Conservation (phyloP, 2,113 vertebrate species). For the Eulemur rufifrons region DNA sequence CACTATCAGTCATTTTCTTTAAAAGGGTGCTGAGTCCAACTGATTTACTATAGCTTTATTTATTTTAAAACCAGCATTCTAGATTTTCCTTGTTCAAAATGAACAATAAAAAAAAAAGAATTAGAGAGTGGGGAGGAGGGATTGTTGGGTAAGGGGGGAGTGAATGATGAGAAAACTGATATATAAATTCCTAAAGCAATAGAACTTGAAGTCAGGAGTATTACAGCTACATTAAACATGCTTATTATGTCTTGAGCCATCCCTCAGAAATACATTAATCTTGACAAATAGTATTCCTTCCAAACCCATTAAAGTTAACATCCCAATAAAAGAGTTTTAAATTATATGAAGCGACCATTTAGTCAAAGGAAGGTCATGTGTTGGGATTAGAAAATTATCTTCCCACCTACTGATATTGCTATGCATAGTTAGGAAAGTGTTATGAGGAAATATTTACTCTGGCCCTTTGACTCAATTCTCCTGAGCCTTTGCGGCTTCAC, state of each 20-base stretch:
- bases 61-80: constrained; percentile 60
- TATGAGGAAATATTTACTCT: constrained; percentile 15
- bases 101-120: not conserved
- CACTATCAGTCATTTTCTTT: constrained; percentile 44
- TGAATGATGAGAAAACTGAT: constrained; percentile 40
- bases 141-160: not conserved
- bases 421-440: not conserved
- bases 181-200: constrained; percentile 42
- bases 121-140: not conserved
- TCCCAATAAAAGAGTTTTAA: constrained; percentile 53
- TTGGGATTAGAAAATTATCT: constrained; percentile 37
- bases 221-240: constrained; percentile 30
- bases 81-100: constrained; percentile 56
- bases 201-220: constrained; percentile 22
- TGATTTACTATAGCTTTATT: constrained; percentile 33
- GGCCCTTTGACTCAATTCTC: not conserved
- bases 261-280: constrained; percentile 59
- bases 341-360: constrained; percentile 40
- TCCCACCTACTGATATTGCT: not conserved
- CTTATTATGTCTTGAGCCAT: constrained; percentile 39
- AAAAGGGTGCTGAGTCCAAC: constrained; percentile 14
- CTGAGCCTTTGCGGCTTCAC: not conserved
- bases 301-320: constrained; percentile 63
- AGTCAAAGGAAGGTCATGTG: constrained; percentile 48
- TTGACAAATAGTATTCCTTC: constrained; percentile 59